Conservation (phyloP, 2,797 vertebrate genomes). For the Megaceryle alcyon region DNA sequence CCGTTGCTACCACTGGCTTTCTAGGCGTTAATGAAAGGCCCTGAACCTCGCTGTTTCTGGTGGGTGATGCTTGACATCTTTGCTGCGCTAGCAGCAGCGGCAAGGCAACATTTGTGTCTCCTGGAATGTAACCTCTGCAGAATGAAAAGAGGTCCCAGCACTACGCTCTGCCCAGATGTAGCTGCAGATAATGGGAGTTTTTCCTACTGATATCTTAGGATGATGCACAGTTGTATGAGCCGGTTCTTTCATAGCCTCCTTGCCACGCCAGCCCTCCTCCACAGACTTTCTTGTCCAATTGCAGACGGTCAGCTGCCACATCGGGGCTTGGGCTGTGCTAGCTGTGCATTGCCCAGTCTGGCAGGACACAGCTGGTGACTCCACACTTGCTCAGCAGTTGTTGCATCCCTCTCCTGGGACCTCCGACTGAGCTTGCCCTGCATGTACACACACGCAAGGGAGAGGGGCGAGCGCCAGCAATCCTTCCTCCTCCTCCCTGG, state of each 20-base stretch:
- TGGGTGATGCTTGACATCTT: background rate
- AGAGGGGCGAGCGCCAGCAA: background rate
- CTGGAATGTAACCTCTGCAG: background rate
- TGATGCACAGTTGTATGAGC: accelerated
- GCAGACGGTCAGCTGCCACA: accelerated
- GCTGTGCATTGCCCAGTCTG: background rate
- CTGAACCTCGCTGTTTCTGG: background rate
- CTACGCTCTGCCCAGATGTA: background rate
- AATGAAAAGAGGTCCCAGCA: background rate
- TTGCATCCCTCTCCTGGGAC: background rate
- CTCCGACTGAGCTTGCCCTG: background rate
- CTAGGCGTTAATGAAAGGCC: background rate
- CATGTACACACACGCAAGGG: background rate
- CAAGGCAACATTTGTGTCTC: background rate
- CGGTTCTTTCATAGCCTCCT: background rate
- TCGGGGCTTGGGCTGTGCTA: background rate
- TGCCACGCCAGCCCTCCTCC: background rate
- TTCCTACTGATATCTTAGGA: background rate
- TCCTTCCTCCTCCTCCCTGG: constrained; percentile 21
- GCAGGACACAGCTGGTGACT: background rate
- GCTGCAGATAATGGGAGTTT: background rate
- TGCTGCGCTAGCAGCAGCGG: background rate
- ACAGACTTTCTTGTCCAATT: accelerated
- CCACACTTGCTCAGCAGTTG: background rate
- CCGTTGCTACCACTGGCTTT: background rate